Evolutionary conservation across 2,888 invertebrate genomes (phyloP).

Genomic region (Hyles lineata): DNA sequence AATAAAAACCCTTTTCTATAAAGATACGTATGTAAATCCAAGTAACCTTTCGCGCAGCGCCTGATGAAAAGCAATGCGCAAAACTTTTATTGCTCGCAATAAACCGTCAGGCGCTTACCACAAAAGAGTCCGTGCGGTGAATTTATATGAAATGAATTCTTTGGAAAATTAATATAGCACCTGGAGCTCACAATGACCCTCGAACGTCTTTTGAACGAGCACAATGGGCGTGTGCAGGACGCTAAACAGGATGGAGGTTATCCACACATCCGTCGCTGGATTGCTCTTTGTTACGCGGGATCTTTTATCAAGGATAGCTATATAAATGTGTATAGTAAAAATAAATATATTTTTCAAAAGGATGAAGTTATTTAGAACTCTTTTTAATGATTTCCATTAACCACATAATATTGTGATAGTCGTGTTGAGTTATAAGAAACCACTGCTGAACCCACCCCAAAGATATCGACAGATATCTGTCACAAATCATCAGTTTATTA

Average conservation of each 20-base stretch:
- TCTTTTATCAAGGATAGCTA: slow-evolving; percentile 7
- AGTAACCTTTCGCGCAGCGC: slow-evolving; percentile 1
- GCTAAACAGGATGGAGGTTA: slow-evolving; percentile 40
- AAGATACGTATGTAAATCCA: background rate
- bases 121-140: slow-evolving; percentile 32
- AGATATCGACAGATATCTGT: no score
- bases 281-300: background rate
- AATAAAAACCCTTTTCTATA: no score
- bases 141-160: slow-evolving; percentile 36
- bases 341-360: background rate
- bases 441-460: no score
- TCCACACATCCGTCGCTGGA: slow-evolving; percentile 43
- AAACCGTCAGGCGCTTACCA: slow-evolving; percentile 38
- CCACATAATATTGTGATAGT: no score
- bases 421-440: no score
- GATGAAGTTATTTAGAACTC: no score
- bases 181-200: slow-evolving; percentile 39
- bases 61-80: slow-evolving; percentile 4
- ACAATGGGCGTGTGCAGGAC: slow-evolving; percentile 28
- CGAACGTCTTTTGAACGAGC: slow-evolving; percentile 37
- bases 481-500: no score
- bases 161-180: slow-evolving; percentile 36
- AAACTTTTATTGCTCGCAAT: slow-evolving; percentile 34
- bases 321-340: background rate
- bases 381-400: no score